These are phyloP conservation scores for Leiothrix lutea DNA, from an alignment of 2,113 vertebrate genomes.

Conservation along the genomic window DNA sequence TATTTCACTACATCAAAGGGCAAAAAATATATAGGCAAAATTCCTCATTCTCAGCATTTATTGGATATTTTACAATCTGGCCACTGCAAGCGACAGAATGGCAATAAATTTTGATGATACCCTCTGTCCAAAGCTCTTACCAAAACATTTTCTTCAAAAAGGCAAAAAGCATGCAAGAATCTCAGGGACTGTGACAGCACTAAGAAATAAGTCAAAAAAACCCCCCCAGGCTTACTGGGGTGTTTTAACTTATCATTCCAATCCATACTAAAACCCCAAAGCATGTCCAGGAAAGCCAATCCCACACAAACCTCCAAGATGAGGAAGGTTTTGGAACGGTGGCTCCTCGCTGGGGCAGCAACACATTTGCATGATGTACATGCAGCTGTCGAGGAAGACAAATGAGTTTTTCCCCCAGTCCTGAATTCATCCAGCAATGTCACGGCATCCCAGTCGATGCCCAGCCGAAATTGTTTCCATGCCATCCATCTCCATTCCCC, in stretches of 20 bases:
- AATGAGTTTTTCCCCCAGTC: background rate
- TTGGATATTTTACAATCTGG: background rate
- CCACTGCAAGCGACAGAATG: background rate
- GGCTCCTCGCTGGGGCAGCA: background rate
- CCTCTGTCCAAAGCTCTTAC: background rate
- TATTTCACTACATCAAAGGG: background rate
- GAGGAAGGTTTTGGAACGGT: background rate
- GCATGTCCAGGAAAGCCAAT: background rate
- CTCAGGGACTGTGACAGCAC: background rate
- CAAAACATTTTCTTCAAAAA: background rate
- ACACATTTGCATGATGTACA: background rate
- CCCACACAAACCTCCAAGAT: background rate
- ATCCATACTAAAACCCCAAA: background rate
- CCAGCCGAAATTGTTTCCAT: background rate
- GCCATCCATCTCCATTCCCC: background rate
- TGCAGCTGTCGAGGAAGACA: slow-evolving; percentile 27
- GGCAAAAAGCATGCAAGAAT: background rate
- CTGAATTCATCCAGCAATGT: background rate
- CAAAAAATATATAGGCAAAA: background rate
- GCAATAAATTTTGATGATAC: background rate
- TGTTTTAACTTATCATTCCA: background rate
- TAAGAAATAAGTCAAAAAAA: background rate
- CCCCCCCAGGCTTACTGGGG: background rate
- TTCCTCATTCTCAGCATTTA: background rate
- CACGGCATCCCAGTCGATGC: background rate